Percentiles rank a stretch among this genome's conserved stretches.
Conservation (phyloP, 2,113 vertebrate species). For the Desmodus rotundus region DNA sequence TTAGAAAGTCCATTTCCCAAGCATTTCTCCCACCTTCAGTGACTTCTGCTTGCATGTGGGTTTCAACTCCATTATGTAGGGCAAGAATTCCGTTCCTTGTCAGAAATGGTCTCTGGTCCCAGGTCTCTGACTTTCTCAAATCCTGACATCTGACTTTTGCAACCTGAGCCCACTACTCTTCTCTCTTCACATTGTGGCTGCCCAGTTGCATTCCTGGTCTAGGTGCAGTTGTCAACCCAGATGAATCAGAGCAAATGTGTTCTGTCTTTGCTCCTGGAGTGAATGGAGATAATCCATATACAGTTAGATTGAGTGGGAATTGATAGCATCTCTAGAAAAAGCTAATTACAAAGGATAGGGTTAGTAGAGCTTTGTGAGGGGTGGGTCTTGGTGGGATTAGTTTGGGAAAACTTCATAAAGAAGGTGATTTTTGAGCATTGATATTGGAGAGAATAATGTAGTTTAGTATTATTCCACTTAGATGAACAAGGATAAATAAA, state of each 20-base stretch:
- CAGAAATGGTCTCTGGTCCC: neutral
- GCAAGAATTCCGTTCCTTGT: neutral
- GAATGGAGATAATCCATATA: neutral
- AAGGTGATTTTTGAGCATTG: neutral
- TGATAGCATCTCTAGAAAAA: slow-evolving; percentile 33
- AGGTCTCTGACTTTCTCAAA: neutral
- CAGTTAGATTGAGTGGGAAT: neutral
- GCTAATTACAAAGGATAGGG: neutral
- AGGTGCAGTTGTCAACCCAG: neutral
- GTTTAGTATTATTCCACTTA: slow-evolving; percentile 7
- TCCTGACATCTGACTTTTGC: slow-evolving; percentile 1
- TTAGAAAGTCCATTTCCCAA: neutral
- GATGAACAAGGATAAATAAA: neutral
- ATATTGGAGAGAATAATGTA: neutral
- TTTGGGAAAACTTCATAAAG: neutral
- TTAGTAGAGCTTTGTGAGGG: neutral
- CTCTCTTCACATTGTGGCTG: neutral
- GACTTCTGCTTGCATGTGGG: neutral
- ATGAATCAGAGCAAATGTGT: neutral
- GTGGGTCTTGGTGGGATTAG: slow-evolving; percentile 20
- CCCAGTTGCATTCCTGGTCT: neutral
- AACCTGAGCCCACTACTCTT: neutral
- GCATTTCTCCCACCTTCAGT: neutral
- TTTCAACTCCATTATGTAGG: neutral
- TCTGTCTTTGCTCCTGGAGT: neutral